Evolutionary conservation across 2,888 invertebrate species (phyloP).

Genomic region (Drosophila falleni): DNA sequence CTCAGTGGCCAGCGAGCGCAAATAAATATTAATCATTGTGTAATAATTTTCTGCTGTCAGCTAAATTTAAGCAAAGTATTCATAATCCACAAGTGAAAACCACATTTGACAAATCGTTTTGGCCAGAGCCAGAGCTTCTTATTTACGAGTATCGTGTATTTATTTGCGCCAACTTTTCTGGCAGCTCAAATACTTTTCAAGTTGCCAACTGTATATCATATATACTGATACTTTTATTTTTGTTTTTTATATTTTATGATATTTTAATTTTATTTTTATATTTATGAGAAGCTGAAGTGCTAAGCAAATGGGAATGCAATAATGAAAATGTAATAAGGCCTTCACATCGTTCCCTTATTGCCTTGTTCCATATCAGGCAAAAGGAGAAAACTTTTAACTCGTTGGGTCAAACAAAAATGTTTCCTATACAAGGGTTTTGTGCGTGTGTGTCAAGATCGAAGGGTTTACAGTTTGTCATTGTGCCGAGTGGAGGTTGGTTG

Average conservation of each 20-base stretch:
- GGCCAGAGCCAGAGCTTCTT: conserved; percentile 34
- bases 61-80: conserved; percentile 83
- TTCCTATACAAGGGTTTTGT: conserved; percentile 66
- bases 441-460: conserved; percentile 20
- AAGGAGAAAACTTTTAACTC: conserved; percentile 53
- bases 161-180: conserved; percentile 44
- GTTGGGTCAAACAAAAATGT: conserved; percentile 74
- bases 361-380: conserved; percentile 8
- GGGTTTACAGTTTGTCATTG: conserved; percentile 30
- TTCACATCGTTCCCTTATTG: conserved; percentile 42
- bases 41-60: conserved; percentile 83
- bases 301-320: conserved; percentile 67
- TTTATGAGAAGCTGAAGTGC: conserved; percentile 29
- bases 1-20: conserved; percentile 66
- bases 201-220: conserved; percentile 32
- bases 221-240: conserved; percentile 46
- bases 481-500: conserved; percentile 45
- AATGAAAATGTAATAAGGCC: conserved; percentile 76
- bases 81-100: conserved; percentile 82
- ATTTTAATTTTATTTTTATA: conserved; percentile 9
- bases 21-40: conserved; percentile 83
- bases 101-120: conserved; percentile 83
- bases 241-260: conserved; percentile 27
- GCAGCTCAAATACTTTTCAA: conserved; percentile 51
- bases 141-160: conserved; percentile 41